Evolutionary conservation across 2,888 invertebrate genomes (phyloP).

Genomic region (Netelia virgata): DNA sequence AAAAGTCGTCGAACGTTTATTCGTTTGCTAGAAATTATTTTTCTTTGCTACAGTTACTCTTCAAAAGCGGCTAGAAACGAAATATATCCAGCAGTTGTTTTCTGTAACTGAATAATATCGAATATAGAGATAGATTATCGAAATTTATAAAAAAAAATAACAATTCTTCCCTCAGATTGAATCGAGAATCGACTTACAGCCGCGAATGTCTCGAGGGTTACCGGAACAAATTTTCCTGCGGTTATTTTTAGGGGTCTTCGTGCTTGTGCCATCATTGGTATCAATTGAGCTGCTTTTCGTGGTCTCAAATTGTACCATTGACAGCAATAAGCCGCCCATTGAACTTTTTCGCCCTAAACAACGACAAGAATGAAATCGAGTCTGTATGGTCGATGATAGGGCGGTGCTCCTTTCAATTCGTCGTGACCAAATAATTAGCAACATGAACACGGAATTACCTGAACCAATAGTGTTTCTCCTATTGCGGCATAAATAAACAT

Average conservation of each 20-base stretch:
- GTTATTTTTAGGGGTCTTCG: conserved; percentile 50
- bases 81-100: conserved; percentile 47
- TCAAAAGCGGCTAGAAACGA: conserved; percentile 54
- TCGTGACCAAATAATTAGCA: background rate
- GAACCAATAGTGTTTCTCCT: conserved; percentile 41
- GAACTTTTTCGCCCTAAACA: conserved; percentile 35
- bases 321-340: conserved; percentile 51
- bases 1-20: background rate
- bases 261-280: conserved; percentile 43
- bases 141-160: background rate
- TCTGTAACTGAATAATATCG: conserved; percentile 44
- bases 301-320: conserved; percentile 50
- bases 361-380: conserved; percentile 3
- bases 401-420: background rate
- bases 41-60: conserved; percentile 22
- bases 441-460: conserved; percentile 16
- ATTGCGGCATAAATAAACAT: conserved; percentile 48
- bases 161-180: background rate
- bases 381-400: too few relatives aligned
- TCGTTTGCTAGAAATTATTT: background rate
- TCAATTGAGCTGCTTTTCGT: conserved; percentile 26
- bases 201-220: conserved; percentile 51
- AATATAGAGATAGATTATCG: background rate
- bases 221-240: conserved; percentile 52
- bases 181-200: conserved; percentile 23